Evolutionary conservation across 2,888 invertebrate genomes (phyloP), one percentile per base, ranked within the genome.

Genomic region (Xanthorhoe spadicearia): DNA sequence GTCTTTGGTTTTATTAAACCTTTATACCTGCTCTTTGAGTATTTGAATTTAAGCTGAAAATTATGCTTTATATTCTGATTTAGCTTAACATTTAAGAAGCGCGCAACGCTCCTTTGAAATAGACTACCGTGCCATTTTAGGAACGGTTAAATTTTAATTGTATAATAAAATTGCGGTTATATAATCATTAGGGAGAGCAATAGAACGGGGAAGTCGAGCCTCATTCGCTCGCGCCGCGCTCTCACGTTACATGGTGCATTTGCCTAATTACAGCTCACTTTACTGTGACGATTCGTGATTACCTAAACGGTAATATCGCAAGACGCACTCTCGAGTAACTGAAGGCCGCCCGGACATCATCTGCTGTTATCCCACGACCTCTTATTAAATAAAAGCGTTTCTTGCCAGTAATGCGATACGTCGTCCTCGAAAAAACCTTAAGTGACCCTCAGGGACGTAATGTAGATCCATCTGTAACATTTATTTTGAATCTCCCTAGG

Each of bases 71-170:
- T 81, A 79, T 78, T 80, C 75, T 78, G 81, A 83, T 84, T 85
- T 82, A 75, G 80, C 78, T 71, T 80, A 82, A 82, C 77, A 83
- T 84, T 83, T 78, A 81, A 80, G 75, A 78, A 77, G 75, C 82
- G 81, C 75, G 83, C 82, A 77, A 83, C 84, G 88, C 84, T 87
- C 81, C 83, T 86, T 84, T 79, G 79, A 87, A 87, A 86, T 87
- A 89, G 80, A 85, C 83, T 84, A 86, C 83, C 79, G 83, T 83
- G 82, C 81, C 86, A 88, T 90, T 93, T 91, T 87, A 90, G 86
- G 87, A 87, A 84, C 88, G 84, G 84, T 93, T 92, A 88, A 89
- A 91, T 88, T 93, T 93, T 91, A 91, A 93, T 88, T 88, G 90
- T 86, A 86, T 85, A 85, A 87, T 93, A 90, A 93, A 92, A 91